A percentile compares a stretch with the other conserved stretches of the same genome.
phyloP scores from a whole-genome alignment of 2,797 vertebrate genomes.

The Onychomys arenicola region DNA sequence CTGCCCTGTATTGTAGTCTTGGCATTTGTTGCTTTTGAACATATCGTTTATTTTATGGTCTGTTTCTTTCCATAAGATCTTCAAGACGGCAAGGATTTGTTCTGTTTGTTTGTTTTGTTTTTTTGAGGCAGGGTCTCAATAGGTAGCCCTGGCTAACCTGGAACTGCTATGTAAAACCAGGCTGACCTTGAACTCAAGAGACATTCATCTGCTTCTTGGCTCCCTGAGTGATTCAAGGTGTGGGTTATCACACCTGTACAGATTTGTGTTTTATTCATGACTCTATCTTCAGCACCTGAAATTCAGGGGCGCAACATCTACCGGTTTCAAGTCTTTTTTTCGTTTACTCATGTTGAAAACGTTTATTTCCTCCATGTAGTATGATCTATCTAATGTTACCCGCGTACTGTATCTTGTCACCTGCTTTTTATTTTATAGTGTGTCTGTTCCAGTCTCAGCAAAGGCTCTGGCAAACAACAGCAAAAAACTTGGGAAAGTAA shows the following conservation, averaged over 20 bases:
- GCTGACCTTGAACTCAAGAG: neutral
- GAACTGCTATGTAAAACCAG: neutral
- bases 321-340: neutral
- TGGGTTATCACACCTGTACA: neutral
- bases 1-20: neutral
- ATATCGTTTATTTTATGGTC: neutral
- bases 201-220: neutral
- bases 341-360: neutral
- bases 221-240: neutral
- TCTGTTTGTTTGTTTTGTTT: neutral
- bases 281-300: neutral
- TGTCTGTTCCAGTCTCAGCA: neutral
- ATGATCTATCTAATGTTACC: neutral
- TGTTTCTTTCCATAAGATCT: neutral
- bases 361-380: neutral
- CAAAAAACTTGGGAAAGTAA: neutral
- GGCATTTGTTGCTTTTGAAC: conserved; percentile 14
- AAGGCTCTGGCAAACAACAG: neutral
- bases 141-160: neutral
- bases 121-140: neutral
- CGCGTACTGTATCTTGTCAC: neutral
- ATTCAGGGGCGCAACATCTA: neutral
- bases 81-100: neutral
- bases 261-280: neutral
- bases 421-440: conserved; percentile 14